These are phyloP conservation scores for Actinernus sp. DNA, from an alignment of 92 coral and sea anemone species.

Conservation along the genomic window DNA sequence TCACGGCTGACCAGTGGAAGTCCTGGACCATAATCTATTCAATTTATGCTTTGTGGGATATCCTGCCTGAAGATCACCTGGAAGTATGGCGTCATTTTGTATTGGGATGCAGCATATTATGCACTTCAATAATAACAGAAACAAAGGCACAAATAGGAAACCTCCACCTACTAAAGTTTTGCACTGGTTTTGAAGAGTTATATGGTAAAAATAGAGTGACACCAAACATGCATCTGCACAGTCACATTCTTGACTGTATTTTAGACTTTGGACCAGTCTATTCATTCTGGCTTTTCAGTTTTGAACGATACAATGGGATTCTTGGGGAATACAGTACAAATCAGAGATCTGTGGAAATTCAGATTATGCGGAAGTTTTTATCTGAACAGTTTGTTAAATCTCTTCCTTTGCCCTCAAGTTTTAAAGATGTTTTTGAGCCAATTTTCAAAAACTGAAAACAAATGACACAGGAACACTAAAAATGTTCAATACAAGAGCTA, in stretches of 20 bases:
- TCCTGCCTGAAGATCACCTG: constrained; percentile 18
- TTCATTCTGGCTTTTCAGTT: constrained; percentile 54
- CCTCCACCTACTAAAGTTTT: constrained; percentile 7
- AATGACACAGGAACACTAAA: constrained; percentile 13
- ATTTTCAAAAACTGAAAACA: constrained; percentile 4
- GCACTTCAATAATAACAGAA: constrained; percentile 27
- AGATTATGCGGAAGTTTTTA: constrained; percentile 44
- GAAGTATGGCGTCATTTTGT: constrained; percentile 58
- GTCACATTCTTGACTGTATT: constrained; percentile 35
- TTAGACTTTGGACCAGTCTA: constrained; percentile 67
- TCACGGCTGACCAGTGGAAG: constrained; percentile 68
- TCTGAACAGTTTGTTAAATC: constrained; percentile 24
- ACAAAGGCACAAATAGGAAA: constrained; percentile 19
- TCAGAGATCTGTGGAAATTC: constrained; percentile 32
- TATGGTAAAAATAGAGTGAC: constrained; percentile 46
- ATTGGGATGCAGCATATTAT: constrained; percentile 26
- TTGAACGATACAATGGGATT: too few species aligned
- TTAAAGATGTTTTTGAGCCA: constrained; percentile 28
- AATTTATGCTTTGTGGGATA: constrained; percentile 20
- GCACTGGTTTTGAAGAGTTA: constrained; percentile 22
- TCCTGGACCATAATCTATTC: constrained; percentile 45
- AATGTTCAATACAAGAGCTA: neutral
- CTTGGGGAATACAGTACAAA: constrained; percentile 45
- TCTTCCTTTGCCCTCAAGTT: constrained; percentile 19
- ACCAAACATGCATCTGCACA: constrained; percentile 63